phyloP scores from a whole-genome alignment of 2,888 invertebrate species.

The Leuctra nigra region DNA sequence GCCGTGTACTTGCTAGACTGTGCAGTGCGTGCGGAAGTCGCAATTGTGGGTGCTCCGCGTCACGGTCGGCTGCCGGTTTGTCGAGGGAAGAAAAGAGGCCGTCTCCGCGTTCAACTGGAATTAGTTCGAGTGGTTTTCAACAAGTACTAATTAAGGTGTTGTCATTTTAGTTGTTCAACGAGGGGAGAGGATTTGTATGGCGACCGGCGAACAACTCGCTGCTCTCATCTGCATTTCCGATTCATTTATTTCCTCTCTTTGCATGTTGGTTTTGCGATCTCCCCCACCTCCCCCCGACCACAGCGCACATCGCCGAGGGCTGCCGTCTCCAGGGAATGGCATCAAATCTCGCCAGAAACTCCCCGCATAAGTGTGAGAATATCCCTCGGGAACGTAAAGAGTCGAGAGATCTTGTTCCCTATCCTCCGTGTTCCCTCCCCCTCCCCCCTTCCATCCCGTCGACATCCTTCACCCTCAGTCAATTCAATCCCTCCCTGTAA shows the following conservation, averaged over 20 bases:
- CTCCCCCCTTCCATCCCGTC: background rate
- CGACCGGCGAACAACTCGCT: too few relatives aligned
- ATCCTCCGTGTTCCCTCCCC: background rate
- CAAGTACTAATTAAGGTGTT: too few relatives aligned
- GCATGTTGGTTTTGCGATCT: too few relatives aligned
- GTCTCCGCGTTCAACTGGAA: too few relatives aligned
- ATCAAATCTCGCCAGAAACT: conserved; percentile 17
- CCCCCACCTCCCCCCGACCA: too few relatives aligned
- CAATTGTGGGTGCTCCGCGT: too few relatives aligned
- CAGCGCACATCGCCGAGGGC: background rate
- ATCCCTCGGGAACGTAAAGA: conserved; percentile 13
- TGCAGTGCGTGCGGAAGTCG: background rate
- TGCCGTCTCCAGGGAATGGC: conserved; percentile 4
- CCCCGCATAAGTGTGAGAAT: conserved; percentile 15
- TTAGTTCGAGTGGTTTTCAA: too few relatives aligned
- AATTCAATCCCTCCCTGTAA: conserved; percentile 4
- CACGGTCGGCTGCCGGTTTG: too few relatives aligned
- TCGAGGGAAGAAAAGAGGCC: too few relatives aligned
- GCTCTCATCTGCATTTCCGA: background rate
- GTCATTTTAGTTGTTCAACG: too few relatives aligned
- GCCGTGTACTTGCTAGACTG: background rate
- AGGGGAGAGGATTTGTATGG: background rate
- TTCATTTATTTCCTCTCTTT: background rate
- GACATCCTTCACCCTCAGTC: conserved; percentile 11
- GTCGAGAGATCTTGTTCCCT: conserved; percentile 17